Conservation (phyloP, 2,113 vertebrate species). For the Pomatorhinus ruficollis region DNA sequence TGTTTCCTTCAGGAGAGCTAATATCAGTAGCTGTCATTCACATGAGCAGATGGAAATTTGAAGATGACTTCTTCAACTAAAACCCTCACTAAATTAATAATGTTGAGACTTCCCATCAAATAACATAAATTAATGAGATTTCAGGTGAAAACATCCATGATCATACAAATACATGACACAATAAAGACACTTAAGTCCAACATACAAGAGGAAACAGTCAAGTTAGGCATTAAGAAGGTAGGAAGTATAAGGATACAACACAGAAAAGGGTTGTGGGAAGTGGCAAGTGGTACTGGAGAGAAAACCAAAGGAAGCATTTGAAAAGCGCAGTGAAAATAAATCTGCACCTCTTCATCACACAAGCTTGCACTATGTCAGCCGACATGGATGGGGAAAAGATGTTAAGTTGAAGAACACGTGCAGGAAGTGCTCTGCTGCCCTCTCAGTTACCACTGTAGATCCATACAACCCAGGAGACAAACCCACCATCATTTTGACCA, state of each 20-base stretch:
- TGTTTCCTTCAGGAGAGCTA: not conserved
- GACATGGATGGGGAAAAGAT: not conserved
- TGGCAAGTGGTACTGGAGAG: not conserved
- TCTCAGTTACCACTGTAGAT: not conserved
- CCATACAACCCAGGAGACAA: not conserved
- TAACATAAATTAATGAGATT: not conserved
- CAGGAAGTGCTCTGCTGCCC: not conserved
- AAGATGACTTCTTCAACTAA: not conserved
- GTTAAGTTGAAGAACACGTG: not conserved
- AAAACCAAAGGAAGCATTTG: not conserved
- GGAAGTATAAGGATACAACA: not conserved
- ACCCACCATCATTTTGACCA: not conserved
- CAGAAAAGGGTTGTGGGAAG: not conserved
- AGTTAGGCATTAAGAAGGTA: not conserved
- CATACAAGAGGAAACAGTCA: not conserved
- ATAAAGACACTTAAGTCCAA: not conserved
- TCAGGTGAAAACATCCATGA: not conserved
- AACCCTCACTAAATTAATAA: not conserved
- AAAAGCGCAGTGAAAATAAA: not conserved
- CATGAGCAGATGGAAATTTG: not conserved
- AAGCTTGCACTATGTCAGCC: not conserved
- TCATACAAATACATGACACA: not conserved
- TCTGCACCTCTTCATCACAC: not conserved
- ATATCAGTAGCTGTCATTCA: not conserved
- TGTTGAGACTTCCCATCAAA: not conserved